Evolutionary conservation across 2,797 vertebrate species (phyloP).

Genomic region (Hyperoplus lanceolatus): DNA sequence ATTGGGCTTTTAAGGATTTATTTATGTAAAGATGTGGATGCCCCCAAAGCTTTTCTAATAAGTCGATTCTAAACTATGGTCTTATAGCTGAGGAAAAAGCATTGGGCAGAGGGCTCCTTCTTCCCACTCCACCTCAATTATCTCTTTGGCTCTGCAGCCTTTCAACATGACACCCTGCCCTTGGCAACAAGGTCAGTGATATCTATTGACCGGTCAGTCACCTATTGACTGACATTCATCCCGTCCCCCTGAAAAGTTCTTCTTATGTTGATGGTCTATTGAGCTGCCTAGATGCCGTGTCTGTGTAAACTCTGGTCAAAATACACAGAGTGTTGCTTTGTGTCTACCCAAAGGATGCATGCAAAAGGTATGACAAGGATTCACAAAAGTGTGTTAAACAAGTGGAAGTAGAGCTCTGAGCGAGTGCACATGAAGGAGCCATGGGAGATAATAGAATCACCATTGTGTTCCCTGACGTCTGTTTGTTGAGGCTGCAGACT

Average conservation of each 20-base stretch:
- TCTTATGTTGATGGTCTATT: conserved; percentile 70
- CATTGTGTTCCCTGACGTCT: conserved; percentile 49
- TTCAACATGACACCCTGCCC: conserved; percentile 40
- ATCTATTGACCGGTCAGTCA: conserved; percentile 72
- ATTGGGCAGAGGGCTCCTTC: neutral
- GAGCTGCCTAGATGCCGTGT: conserved; percentile 62
- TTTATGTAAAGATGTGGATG: neutral
- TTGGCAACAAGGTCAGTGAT: conserved; percentile 68
- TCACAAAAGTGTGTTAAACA: conserved; percentile 25
- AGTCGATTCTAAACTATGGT: neutral
- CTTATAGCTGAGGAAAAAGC: conserved; percentile 1
- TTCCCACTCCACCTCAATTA: neutral
- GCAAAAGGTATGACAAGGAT: conserved; percentile 25
- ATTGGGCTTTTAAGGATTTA: neutral
- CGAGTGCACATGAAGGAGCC: conserved; percentile 42
- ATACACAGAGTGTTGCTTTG: conserved; percentile 56
- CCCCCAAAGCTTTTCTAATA: neutral
- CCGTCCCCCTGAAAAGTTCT: conserved; percentile 68
- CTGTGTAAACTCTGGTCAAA: conserved; percentile 44
- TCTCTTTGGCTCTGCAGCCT: conserved; percentile 27
- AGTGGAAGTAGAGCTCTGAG: conserved; percentile 28
- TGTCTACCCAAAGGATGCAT: conserved; percentile 49
- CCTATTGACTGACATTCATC: conserved; percentile 76
- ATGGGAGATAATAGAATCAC: conserved; percentile 45
- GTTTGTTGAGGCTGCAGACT: conserved; percentile 47